These are phyloP conservation scores for Hemicentrotus pulcherrimus DNA, from an alignment of 35 echinoderm and acorn worm species.

Conservation along the genomic window DNA sequence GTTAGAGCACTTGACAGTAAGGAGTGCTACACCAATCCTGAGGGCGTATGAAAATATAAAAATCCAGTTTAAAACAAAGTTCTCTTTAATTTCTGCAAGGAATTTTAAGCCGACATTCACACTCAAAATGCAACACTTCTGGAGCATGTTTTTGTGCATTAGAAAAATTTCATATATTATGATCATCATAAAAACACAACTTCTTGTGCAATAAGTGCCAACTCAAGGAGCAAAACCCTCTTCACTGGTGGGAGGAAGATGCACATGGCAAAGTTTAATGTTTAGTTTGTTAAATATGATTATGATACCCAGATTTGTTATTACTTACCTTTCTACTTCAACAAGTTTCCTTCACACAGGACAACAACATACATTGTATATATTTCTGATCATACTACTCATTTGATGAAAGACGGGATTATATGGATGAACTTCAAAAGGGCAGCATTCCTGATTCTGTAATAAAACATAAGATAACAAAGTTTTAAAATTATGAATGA, in stretches of 20 bases:
- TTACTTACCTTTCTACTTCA: not conserved
- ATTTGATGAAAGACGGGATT: not conserved
- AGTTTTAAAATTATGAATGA: not conserved
- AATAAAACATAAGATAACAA: not conserved
- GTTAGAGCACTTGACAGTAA: not conserved
- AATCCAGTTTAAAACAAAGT: not conserved
- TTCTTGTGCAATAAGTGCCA: not conserved
- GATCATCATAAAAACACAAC: no score
- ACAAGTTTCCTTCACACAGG: not conserved
- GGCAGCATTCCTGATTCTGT: not conserved
- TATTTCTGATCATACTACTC: not conserved
- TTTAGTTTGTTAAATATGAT: not conserved
- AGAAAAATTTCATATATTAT: not conserved
- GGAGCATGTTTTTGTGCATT: not conserved
- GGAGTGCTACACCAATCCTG: not conserved
- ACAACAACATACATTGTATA: no score
- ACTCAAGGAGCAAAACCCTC: not conserved
- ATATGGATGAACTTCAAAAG: not conserved
- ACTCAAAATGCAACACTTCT: not conserved
- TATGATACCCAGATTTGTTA: not conserved
- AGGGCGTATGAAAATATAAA: not conserved
- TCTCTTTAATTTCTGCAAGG: not conserved
- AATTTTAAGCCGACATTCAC: not conserved
- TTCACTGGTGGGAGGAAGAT: not conserved
- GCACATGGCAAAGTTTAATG: not conserved